Percentiles rank a stretch among this genome's conserved stretches.
Evolutionary conservation across 2,797 vertebrate genomes (phyloP).

Genomic region (Enteromius argenteus): DNA sequence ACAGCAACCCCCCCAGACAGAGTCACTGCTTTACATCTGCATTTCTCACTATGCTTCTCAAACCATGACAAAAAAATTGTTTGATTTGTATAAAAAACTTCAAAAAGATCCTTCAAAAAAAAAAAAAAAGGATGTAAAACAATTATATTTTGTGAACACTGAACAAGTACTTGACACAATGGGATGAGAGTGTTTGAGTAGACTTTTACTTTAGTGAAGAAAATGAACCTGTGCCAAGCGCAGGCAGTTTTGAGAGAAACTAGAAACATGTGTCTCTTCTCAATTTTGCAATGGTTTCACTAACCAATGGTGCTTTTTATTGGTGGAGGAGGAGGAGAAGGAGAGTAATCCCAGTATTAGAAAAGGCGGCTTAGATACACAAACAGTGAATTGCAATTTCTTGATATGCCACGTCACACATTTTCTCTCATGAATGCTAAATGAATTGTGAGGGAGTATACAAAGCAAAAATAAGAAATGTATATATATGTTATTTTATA

Average conservation of each 20-base stretch:
- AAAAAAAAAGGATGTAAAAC: neutral
- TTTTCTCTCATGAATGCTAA: constrained; percentile 15
- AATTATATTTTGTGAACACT: neutral
- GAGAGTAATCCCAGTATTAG: constrained; percentile 26
- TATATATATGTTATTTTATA: constrained; percentile 3
- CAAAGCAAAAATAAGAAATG: neutral
- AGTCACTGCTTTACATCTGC: constrained; percentile 39
- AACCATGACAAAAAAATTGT: neutral
- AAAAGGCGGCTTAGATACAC: constrained; percentile 13
- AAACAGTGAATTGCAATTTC: constrained; percentile 38
- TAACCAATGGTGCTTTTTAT: constrained; percentile 33
- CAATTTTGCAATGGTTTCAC: constrained; percentile 48
- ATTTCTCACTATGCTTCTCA: constrained; percentile 14
- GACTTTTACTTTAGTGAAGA: constrained; percentile 11
- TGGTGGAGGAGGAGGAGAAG: constrained; percentile 11
- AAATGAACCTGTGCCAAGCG: constrained; percentile 46
- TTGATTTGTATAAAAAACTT: constrained; percentile 5
- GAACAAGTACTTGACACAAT: neutral
- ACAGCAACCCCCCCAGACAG: constrained; percentile 11
- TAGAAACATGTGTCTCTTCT: constrained; percentile 34
- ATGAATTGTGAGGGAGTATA: neutral
- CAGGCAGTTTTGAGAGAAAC: constrained; percentile 37
- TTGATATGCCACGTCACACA: constrained; percentile 12
- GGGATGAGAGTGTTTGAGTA: neutral
- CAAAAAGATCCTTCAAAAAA: neutral